Percentiles rank a stretch among this genome's conserved stretches.
These are phyloP conservation scores for Pipistrellus kuhlii DNA, from an alignment of 2,797 vertebrate species.

Conservation along the genomic window DNA sequence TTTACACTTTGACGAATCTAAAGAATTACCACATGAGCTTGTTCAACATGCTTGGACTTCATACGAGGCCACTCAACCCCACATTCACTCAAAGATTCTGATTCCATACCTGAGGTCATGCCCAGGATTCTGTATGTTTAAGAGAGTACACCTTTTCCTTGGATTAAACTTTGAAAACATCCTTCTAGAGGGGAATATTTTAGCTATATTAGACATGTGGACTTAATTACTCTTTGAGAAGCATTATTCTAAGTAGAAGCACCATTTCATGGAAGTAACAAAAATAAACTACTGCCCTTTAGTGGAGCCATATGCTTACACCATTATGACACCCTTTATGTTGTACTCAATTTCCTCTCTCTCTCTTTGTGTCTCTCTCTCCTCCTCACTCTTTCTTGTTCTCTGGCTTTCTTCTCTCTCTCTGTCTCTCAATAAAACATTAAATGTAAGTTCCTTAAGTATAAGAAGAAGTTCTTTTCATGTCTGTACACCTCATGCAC, in stretches of 20 bases:
- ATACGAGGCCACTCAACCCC: not conserved
- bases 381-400: not conserved
- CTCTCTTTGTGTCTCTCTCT: too few relatives aligned
- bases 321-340: accelerated
- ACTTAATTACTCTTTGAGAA: slow-evolving; percentile 2
- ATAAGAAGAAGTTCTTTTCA: not conserved
- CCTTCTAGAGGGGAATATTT: not conserved
- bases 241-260: not conserved
- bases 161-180: not conserved
- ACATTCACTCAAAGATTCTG: not conserved
- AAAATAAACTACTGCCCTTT: not conserved
- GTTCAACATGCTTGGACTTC: not conserved
- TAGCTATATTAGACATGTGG: not conserved
- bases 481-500: accelerated
- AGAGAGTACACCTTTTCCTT: not conserved
- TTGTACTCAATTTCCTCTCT: not conserved
- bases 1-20: not conserved
- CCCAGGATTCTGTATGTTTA: not conserved
- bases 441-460: not conserved
- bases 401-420: not conserved
- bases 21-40: not conserved
- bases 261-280: not conserved
- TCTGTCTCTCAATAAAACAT: not conserved
- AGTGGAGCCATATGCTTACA: not conserved
- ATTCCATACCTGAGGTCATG: not conserved